Evolutionary conservation across 92 coral and sea anemone genomes (phyloP), one percentile per base, ranked within the genome.

Genomic region (Actinostola sp.): DNA sequence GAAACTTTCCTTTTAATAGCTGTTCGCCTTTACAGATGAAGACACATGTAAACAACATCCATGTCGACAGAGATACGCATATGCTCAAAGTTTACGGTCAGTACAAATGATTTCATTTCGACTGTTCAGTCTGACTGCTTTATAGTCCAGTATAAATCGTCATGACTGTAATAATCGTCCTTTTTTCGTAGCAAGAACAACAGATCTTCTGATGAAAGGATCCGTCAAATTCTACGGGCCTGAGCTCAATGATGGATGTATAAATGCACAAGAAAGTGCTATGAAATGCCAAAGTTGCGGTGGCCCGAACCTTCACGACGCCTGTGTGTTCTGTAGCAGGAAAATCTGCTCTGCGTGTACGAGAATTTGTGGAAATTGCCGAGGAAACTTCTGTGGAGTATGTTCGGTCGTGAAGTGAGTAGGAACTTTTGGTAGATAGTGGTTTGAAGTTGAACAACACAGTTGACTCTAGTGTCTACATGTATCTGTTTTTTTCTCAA

Each of bases 351-450:
- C 30, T 3, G 61, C 75, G 29, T 94, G 98, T 71, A 44, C 80
- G 34, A 84, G 84, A 62, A 77, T 77, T 41, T 94, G 98, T 73
- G 62, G 42, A 4, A 66, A 27, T 19, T 94, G 98, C 38, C 82
- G 81, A 50, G 95, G 76, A 24, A 75, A 38, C 41, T 94, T 91
- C 63, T 94, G 98, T 46, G 60, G 71, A 30, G 63, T 87, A 70
- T 94, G 98, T 60, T 94, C 97, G 39, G 48, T 82, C 5, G 58
- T 76, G 46, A 94, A 85, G 98, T 94, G 72, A 86, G 96, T 79
- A 10, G 13, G 8, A 16, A 53, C 19, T 24, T 4, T 14, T n/a
- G n/a, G n/a, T n/a, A n/a, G n/a, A 53, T 20, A 21, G 32, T 6
- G 25, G 19, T 48, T 3, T 14, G 12, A 9, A 1, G 60, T 21